Conservation (phyloP, 1,140 invertebrate genomes). For the Dreissena rostriformis region DNA sequence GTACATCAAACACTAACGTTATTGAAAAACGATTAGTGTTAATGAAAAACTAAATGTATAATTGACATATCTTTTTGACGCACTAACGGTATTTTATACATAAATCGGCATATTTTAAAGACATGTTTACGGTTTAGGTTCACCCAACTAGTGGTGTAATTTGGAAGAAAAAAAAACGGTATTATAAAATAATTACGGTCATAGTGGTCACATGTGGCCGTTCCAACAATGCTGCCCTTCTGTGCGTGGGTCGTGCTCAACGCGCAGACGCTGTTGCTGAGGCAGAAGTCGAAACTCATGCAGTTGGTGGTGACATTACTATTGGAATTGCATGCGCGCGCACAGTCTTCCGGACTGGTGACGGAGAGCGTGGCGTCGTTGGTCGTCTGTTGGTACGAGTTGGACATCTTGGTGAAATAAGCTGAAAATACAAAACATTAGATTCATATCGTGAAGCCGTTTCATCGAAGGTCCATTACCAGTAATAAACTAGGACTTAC, state of each 20-base stretch:
- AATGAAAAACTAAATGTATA: no score
- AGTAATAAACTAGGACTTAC: no score
- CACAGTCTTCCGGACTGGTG: slow-evolving; percentile 28
- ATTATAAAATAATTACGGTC: slow-evolving; percentile 25
- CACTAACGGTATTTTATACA: not conserved
- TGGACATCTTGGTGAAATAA: slow-evolving; percentile 27
- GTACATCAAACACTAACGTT: no score
- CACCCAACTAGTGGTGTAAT: no score
- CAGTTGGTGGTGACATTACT: not conserved
- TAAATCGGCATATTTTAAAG: not conserved
- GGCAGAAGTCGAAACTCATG: slow-evolving; percentile 54
- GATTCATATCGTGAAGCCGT: no score
- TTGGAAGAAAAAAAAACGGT: not conserved
- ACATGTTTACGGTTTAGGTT: no score
- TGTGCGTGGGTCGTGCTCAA: slow-evolving; percentile 48
- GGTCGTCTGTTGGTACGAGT: slow-evolving; percentile 17
- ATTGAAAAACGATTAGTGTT: no score
- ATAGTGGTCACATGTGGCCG: slow-evolving; percentile 52
- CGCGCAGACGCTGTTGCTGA: slow-evolving; percentile 16
- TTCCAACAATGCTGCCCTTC: slow-evolving; percentile 4
- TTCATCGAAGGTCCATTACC: no score
- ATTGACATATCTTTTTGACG: no score
- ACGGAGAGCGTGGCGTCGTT: slow-evolving; percentile 30
- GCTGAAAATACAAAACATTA: slow-evolving; percentile 7
- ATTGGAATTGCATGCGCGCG: slow-evolving; percentile 31